A percentile compares a stretch with the other conserved stretches of the same genome.
These are phyloP conservation scores for Plagodis dolabraria DNA, from an alignment of 2,888 invertebrate genomes.

Conservation along the genomic window DNA sequence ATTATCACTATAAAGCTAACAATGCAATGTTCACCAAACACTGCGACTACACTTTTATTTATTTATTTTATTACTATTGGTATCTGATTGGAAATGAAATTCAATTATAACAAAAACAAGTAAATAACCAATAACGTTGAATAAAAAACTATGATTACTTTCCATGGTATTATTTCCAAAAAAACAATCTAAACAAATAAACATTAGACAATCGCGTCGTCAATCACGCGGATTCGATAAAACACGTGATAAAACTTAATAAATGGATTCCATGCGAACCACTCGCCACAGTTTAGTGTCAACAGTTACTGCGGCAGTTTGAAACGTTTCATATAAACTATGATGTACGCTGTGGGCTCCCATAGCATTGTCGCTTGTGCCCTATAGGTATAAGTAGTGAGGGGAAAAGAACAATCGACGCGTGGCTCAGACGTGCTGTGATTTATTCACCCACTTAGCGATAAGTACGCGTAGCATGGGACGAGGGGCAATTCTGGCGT, in stretches of 20 bases:
- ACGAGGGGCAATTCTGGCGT: constrained; percentile 1
- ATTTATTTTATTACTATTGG: too few species aligned
- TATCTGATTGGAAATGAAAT: too few species aligned
- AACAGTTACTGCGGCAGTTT: not conserved
- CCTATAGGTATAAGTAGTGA: not conserved
- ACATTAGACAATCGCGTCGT: constrained; percentile 1
- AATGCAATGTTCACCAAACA: too few species aligned
- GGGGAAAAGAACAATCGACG: constrained; percentile 33
- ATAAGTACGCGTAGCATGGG: constrained; percentile 19
- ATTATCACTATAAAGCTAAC: too few species aligned
- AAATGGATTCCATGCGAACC: constrained; percentile 1
- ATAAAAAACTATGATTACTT: too few species aligned
- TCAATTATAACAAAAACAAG: too few species aligned
- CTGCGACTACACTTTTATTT: too few species aligned
- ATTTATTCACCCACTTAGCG: constrained; percentile 39
- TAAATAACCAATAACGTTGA: too few species aligned
- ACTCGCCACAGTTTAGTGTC: not conserved
- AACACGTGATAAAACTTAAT: constrained; percentile 15
- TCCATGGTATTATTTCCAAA: too few species aligned
- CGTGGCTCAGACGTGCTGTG: constrained; percentile 32
- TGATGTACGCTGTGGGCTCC: not conserved
- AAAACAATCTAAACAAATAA: constrained; percentile 9
- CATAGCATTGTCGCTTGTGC: not conserved
- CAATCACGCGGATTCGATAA: constrained; percentile 11
- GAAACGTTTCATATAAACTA: not conserved